These are phyloP conservation scores for Cryptus viduatorius DNA, from an alignment of 2,888 invertebrate genomes.

Conservation along the genomic window DNA sequence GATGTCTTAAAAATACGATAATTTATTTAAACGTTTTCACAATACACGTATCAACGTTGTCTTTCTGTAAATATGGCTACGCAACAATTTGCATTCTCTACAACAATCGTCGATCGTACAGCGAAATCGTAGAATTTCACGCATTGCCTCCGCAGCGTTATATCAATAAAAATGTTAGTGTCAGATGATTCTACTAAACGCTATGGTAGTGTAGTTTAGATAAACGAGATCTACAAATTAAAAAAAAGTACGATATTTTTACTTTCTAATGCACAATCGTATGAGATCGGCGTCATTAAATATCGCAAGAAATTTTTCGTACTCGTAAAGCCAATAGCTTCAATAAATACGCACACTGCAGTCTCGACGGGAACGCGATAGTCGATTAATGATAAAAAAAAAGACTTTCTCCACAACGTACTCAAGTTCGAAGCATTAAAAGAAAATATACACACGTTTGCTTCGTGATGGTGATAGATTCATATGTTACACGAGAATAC, in stretches of 20 bases:
- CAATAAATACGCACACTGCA: slow-evolving; percentile 58
- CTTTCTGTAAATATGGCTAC: slow-evolving; percentile 59
- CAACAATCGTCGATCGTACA: slow-evolving; percentile 30
- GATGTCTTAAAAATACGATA: slow-evolving; percentile 58
- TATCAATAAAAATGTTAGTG: slow-evolving; percentile 7
- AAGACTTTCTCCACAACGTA: not conserved
- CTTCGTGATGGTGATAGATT: slow-evolving; percentile 22
- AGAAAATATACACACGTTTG: slow-evolving; percentile 41
- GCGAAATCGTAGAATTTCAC: slow-evolving; percentile 25
- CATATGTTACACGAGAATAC: slow-evolving; percentile 1
- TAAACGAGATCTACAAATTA: slow-evolving; percentile 24
- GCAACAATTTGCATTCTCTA: slow-evolving; percentile 34
- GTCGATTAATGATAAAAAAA: slow-evolving; percentile 23
- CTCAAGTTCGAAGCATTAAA: slow-evolving; percentile 40
- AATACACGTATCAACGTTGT: slow-evolving; percentile 54
- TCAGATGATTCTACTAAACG: slow-evolving; percentile 37
- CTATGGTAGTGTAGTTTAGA: slow-evolving; percentile 32
- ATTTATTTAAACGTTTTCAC: slow-evolving; percentile 61
- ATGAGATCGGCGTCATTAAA: slow-evolving; percentile 50
- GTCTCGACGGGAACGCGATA: slow-evolving; percentile 22
- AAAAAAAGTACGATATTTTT: slow-evolving; percentile 21
- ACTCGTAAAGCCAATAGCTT: slow-evolving; percentile 20
- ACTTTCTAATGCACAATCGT: slow-evolving; percentile 34
- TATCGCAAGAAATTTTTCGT: slow-evolving; percentile 36
- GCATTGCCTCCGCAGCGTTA: slow-evolving; percentile 2